Conservation (phyloP, 2,113 vertebrate genomes). For the Amia ocellicauda region DNA sequence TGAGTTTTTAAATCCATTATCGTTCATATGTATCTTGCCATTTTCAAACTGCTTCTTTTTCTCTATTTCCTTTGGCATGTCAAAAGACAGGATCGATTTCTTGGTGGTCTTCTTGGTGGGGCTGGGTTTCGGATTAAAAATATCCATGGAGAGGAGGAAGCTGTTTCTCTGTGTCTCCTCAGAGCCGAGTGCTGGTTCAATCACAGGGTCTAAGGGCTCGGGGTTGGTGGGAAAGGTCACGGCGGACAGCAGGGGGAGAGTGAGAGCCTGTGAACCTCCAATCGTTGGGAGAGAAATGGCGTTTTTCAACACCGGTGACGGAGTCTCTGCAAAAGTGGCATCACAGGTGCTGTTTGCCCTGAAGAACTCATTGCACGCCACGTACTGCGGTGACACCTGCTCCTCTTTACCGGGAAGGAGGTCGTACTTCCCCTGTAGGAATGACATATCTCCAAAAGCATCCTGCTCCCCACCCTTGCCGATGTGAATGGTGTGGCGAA, state of each 20-base stretch:
- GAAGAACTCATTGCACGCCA: slow-evolving; percentile 77
- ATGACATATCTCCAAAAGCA: slow-evolving; percentile 95
- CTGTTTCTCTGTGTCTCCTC: slow-evolving; percentile 58
- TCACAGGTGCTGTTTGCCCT: slow-evolving; percentile 93
- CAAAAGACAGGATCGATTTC: slow-evolving; percentile 51
- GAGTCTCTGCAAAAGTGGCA: slow-evolving; percentile 80
- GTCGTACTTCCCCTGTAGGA: slow-evolving; percentile 94
- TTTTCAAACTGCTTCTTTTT: slow-evolving; percentile 62
- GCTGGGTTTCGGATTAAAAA: slow-evolving; percentile 47
- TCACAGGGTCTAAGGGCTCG: slow-evolving; percentile 72
- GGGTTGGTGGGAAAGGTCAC: slow-evolving; percentile 75
- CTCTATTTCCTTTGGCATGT: slow-evolving; percentile 66
- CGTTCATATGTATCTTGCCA: slow-evolving; percentile 63
- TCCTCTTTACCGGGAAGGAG: slow-evolving; percentile 84
- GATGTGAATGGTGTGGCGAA: slow-evolving; percentile 96
- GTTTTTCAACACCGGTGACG: slow-evolving; percentile 95
- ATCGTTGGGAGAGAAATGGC: slow-evolving; percentile 96
- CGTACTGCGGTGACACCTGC: slow-evolving; percentile 58
- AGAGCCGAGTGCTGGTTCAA: slow-evolving; percentile 37
- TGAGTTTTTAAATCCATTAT: slow-evolving; percentile 61
- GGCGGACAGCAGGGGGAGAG: slow-evolving; percentile 78
- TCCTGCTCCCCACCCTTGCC: slow-evolving; percentile 90
- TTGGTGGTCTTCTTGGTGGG: slow-evolving; percentile 40
- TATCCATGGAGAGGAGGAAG: slow-evolving; percentile 56
- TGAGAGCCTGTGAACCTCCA: slow-evolving; percentile 91